Conservation (phyloP, 2,888 invertebrate genomes). For the Agonopterix alstromeriana region DNA sequence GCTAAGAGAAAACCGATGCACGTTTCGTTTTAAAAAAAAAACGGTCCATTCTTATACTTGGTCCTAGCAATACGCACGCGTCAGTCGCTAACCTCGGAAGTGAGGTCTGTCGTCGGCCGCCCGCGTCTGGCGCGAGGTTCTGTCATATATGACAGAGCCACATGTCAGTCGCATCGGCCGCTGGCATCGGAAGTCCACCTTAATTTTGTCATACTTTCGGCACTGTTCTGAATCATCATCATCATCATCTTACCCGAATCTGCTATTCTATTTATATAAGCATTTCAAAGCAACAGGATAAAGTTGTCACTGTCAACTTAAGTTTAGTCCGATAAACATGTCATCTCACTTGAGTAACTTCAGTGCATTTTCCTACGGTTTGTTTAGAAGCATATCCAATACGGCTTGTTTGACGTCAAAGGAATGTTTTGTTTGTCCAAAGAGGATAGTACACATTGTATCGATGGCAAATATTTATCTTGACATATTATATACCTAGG, state of each 20-base stretch:
- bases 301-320: background rate
- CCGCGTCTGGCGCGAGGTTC: no score
- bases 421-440: conserved; percentile 4
- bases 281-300: background rate
- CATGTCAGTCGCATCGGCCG: no score
- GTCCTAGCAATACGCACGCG: no score
- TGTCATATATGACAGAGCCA: no score
- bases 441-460: conserved; percentile 11
- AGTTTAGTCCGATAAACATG: background rate
- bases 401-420: conserved; percentile 4
- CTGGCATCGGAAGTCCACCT: no score
- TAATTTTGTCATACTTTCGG: no score
- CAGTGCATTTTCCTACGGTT: background rate
- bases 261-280: background rate
- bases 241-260: background rate
- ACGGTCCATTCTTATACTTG: no score
- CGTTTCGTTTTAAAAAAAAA: no score
- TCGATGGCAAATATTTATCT: conserved; percentile 28
- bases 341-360: background rate
- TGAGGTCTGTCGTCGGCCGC: no score
- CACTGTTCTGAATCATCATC: no score
- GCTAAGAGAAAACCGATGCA: no score
- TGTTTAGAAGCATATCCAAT: conserved; percentile 5
- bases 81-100: no score
- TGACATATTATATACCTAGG: background rate